phyloP scores from a whole-genome alignment of 2,113 vertebrate genomes.

The Setophaga petechia region DNA sequence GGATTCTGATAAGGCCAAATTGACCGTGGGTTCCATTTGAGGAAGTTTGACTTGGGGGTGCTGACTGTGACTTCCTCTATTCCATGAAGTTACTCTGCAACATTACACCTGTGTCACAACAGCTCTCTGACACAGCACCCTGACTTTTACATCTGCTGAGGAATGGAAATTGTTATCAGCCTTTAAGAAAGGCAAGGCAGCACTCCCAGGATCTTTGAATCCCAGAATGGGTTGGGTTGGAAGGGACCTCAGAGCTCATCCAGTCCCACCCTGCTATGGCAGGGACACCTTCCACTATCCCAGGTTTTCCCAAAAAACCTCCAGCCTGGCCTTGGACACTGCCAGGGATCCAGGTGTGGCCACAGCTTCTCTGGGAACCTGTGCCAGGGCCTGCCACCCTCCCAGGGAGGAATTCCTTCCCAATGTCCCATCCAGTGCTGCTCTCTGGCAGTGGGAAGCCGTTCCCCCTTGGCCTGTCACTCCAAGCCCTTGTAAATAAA shows the following conservation, averaged over 20 bases:
- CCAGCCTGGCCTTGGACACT: not conserved
- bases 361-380: not conserved
- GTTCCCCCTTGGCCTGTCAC: not conserved
- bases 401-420: not conserved
- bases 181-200: not conserved
- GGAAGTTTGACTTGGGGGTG: constrained; percentile 19
- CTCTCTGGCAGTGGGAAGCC: not conserved
- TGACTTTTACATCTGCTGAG: not conserved
- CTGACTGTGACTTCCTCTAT: constrained; percentile 15
- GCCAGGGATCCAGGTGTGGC: not conserved
- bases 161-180: not conserved
- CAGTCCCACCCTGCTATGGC: not conserved
- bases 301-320: fast-evolving
- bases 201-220: not conserved
- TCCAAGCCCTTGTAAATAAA: not conserved
- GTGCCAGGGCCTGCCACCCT: not conserved
- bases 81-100: not conserved
- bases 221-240: not conserved
- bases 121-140: not conserved
- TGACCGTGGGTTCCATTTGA: not conserved
- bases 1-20: not conserved
- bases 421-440: fast-evolving
- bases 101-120: not conserved
- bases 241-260: not conserved
- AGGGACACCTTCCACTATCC: not conserved